Evolutionary conservation across 2,888 invertebrate genomes (phyloP), one percentile per base, ranked within the genome.

Genomic region (Caenorhabditis auriculariae): DNA sequence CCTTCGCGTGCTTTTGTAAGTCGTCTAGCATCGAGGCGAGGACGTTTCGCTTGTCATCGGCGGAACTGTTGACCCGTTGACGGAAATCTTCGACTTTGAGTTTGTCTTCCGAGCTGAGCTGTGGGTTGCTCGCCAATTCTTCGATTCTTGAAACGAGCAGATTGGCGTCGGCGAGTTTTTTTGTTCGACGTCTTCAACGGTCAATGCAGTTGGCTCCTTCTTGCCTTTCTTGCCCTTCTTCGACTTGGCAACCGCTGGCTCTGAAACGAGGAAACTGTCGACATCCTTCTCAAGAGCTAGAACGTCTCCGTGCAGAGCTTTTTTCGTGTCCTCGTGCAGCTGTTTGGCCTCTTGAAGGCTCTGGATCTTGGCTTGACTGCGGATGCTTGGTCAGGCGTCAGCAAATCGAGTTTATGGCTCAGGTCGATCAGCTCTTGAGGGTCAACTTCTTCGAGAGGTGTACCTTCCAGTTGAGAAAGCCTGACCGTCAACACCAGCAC

Each of bases 151-250:
- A 47, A 60, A 60, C 55, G 37, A 60, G 39, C 27, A 43, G 46
- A 35, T 60, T 54, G 19, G 54, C 60, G 37, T 60, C 54, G 37
- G 23, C 43, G 28, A 49, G 44, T 43, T 60, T 60, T 38, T 28
- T 52, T n/a, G n/a, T 6, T 38, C 42, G 44, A 60, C 46, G 27
- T 60, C 60, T 39, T 60, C 60, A 39, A 60, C 53, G 37, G 47
- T 42, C 51, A 50, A 53, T 39, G 49, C 52, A 47, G 60, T 48
- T n/a, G 44, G 24, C 52, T 54, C 55, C 56, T 66, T 66, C 59
- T 56, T 59, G 50, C 62, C 57, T 59, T 66, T 66, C 60, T 62
- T 62, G 35, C 56, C 52, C 64, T 60, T 60, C 29, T 60, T 57
- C n/a, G 45, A n/a, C n/a, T n/a, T n/a, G n/a, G n/a, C n/a, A n/a